These are phyloP conservation scores for Mesorhabditis sp. DNA, from an alignment of 2,888 invertebrate species.

Conservation along the genomic window DNA sequence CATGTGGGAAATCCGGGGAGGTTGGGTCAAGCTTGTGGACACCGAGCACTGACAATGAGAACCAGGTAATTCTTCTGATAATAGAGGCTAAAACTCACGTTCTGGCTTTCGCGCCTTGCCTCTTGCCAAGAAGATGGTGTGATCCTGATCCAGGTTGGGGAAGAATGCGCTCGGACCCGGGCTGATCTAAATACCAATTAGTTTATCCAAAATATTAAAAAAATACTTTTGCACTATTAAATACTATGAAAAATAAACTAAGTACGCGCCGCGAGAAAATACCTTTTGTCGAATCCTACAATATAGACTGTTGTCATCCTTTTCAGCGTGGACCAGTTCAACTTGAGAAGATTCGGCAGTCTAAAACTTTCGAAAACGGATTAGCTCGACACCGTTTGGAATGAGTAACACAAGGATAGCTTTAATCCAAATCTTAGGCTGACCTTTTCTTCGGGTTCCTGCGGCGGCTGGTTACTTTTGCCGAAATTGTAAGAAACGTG, in stretches of 20 bases:
- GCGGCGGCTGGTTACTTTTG: constrained; percentile 15
- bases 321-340: background rate
- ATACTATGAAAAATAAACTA: too few relatives aligned
- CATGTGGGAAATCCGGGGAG: background rate
- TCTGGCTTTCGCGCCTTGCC: background rate
- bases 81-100: background rate
- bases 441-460: constrained; percentile 14
- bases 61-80: background rate
- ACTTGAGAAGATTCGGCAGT: background rate
- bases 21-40: background rate
- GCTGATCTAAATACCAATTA: background rate
- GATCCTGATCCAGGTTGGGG: background rate
- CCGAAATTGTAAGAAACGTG: constrained; percentile 19
- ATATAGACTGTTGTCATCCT: constrained; percentile 2
- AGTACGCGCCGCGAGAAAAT: too few relatives aligned
- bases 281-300: constrained; percentile 1
- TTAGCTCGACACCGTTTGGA: too few relatives aligned
- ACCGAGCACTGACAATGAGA: background rate
- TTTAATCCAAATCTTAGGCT: background rate
- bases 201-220: background rate
- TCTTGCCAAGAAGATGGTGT: background rate
- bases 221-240: background rate
- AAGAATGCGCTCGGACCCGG: background rate
- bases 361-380: background rate
- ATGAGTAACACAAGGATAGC: too few relatives aligned